Base-by-base conservation (phyloP, 2,113 vertebrate genomes). In the Nothoprocta perdicaria region DNA sequence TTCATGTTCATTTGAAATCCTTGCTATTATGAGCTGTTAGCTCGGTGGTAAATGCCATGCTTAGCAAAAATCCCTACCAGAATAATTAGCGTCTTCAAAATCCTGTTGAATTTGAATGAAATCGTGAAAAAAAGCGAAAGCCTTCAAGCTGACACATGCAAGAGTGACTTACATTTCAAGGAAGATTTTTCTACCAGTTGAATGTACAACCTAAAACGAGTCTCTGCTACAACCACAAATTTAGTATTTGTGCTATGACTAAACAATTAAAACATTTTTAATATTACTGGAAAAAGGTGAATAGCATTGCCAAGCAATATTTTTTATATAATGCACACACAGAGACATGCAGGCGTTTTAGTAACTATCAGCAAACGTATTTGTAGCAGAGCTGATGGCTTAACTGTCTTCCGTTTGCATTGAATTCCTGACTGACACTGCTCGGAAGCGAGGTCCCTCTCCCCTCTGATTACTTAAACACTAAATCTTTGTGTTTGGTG, bases 321-420 rank as follows among this genome's bases (percentile, higher is more conserved):
- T 52, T 10, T 29, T 18, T 19, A 35, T 5, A 9, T 7, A 9
- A 14, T 27, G 15, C 24, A 16, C 24, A 40, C 24, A 18, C 18
- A 35, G 41, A 62, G 12, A 61, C 41, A 80, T 8, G 53, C 9
- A 12, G 6, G 12, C 8, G 26, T 17, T 69, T 53, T 26, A 87
- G 0, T 19, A n/a, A 29, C 1, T 1, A 21, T 5, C 33, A 33
- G 38, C 22, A 71, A 90, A 85, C 0, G n/a, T 2, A 0, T 33
- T 26, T 73, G 14, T 22, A 52, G 27, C 27, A 19, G 2, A 5
- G 52, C 19, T 1, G 0, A 29, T 1, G 9, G 45, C 16, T 48
- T 35, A n/a, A 29, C 23, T 48, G 6, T 17, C 79, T 45, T 22
- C 55, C 55, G 55, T 6, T 14, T 12, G 22, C 26, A 29, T 17